These are phyloP conservation scores for Semicossyphus pulcher DNA, from an alignment of 2,113 vertebrate genomes.

Conservation along the genomic window DNA sequence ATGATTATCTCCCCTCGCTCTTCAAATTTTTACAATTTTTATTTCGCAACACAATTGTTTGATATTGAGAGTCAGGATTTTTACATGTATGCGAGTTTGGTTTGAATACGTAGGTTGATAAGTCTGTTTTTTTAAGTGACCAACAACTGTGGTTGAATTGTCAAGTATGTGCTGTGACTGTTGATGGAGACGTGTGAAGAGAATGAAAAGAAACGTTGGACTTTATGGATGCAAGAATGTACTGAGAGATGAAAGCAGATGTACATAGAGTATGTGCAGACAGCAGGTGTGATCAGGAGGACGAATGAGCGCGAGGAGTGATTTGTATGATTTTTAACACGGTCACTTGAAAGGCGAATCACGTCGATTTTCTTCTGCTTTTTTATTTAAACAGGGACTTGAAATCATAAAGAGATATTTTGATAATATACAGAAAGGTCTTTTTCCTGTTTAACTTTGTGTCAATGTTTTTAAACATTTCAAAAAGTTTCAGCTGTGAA, in stretches of 20 bases:
- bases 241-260: conserved; percentile 22
- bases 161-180: conserved; percentile 48
- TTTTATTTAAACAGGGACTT: conserved; percentile 56
- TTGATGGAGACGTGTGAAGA: conserved; percentile 6
- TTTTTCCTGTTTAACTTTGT: conserved; percentile 60
- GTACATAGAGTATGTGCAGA: conserved; percentile 55
- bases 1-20: conserved; percentile 16
- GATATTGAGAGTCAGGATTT: conserved; percentile 42
- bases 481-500: conserved; percentile 63
- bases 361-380: conserved; percentile 5
- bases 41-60: conserved; percentile 47
- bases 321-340: conserved; percentile 47
- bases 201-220: neutral
- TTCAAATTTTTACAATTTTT: conserved; percentile 27
- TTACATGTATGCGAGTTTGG: conserved; percentile 53
- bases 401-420: conserved; percentile 61
- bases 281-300: conserved; percentile 52
- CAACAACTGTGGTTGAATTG: conserved; percentile 73
- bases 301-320: conserved; percentile 17
- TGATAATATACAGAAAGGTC: conserved; percentile 47
- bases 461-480: conserved; percentile 56
- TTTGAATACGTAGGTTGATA: conserved; percentile 41
- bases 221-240: conserved; percentile 52
- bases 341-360: conserved; percentile 38
- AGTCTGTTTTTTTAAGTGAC: conserved; percentile 53